Evolutionary conservation across 2,113 vertebrate species (phyloP).

Genomic region (Eonycteris spelaea): DNA sequence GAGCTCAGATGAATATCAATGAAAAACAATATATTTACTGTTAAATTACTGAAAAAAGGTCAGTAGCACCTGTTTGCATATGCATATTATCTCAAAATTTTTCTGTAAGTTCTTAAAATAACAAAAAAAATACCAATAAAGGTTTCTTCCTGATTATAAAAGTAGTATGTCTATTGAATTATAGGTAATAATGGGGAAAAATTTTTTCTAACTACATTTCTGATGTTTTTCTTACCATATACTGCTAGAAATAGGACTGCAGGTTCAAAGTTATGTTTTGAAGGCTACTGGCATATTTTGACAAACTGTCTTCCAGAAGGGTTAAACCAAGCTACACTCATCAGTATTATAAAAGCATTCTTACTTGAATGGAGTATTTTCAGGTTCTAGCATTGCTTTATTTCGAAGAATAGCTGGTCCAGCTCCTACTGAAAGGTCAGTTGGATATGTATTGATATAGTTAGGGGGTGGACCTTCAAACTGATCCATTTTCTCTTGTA

Average conservation of each 20-base stretch:
- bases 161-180: background rate
- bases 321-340: background rate
- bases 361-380: constrained; percentile 99
- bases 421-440: constrained; percentile 87
- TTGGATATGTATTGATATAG: constrained; percentile 94
- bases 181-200: background rate
- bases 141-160: constrained; percentile 10
- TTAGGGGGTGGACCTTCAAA: constrained; percentile 96
- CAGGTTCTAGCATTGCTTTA: constrained; percentile 98
- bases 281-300: background rate
- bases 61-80: background rate
- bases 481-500: constrained; percentile 94
- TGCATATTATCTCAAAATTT: background rate
- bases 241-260: background rate
- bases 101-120: constrained; percentile 33
- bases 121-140: background rate
- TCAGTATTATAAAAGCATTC: constrained; percentile 30
- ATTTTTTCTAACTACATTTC: background rate
- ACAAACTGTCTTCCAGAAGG: background rate
- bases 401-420: constrained; percentile 93
- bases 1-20: background rate
- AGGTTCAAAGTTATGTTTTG: background rate
- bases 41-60: constrained; percentile 24
- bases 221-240: background rate
- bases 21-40: background rate